Percentiles rank a stretch among this genome's conserved stretches.
phyloP scores from a whole-genome alignment of 2,888 invertebrate genomes.

The Sycophila texana region DNA sequence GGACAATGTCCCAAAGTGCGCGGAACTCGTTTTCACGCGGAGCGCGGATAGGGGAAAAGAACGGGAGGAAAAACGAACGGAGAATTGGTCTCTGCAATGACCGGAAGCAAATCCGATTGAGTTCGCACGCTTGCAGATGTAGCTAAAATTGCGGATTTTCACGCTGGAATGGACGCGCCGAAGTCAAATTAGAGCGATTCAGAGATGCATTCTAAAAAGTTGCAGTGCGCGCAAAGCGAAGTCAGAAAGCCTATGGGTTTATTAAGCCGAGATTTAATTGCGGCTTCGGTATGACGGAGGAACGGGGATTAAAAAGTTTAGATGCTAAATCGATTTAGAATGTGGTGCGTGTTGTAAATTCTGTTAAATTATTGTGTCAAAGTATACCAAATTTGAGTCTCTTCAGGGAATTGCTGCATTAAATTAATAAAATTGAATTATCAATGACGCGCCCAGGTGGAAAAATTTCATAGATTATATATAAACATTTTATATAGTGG shows the following conservation, averaged over 20 bases:
- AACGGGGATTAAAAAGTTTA: background rate
- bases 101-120: conserved; percentile 36
- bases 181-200: conserved; percentile 31
- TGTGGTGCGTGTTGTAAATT: too few species aligned
- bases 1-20: background rate
- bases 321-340: too few species aligned
- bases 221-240: too few species aligned
- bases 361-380: too few species aligned
- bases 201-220: background rate
- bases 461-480: too few species aligned
- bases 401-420: too few species aligned
- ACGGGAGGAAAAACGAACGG: background rate
- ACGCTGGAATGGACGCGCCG: background rate
- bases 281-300: background rate
- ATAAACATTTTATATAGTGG: too few species aligned
- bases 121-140: conserved; percentile 6
- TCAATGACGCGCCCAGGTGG: too few species aligned
- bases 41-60: background rate
- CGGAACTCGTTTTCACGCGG: background rate
- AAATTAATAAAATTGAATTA: too few species aligned
- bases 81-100: conserved; percentile 14
- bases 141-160: conserved; percentile 21
- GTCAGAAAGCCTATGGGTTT: background rate
- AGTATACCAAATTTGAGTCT: too few species aligned
- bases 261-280: conserved; percentile 24